A percentile compares a stretch with the other conserved stretches of the same genome.
These are phyloP conservation scores for Alexandromys fortis DNA, from an alignment of 2,113 vertebrate genomes.

Conservation along the genomic window DNA sequence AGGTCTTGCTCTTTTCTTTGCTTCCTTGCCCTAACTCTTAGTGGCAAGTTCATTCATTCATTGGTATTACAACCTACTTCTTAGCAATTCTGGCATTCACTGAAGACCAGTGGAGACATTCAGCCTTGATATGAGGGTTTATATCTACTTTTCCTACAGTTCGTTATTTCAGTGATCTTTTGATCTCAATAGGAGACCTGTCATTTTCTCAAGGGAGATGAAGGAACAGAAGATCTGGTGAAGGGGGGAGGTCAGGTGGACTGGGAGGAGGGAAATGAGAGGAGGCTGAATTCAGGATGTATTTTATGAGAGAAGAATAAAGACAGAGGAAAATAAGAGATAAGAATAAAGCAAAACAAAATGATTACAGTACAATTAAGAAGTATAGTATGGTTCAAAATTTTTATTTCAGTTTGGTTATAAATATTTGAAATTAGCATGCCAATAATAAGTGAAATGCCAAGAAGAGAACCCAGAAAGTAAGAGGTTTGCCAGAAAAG, in stretches of 20 bases:
- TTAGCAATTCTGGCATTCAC: background rate
- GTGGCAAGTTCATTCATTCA: background rate
- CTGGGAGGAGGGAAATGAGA: background rate
- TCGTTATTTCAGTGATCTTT: background rate
- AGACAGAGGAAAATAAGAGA: background rate
- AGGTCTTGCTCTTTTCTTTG: background rate
- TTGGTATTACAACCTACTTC: background rate
- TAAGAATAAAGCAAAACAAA: background rate
- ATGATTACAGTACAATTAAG: background rate
- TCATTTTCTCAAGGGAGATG: background rate
- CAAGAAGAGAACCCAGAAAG: background rate
- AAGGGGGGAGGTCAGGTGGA: fast-evolving
- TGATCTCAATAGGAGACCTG: background rate
- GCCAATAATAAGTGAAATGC: background rate
- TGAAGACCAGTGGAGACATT: background rate
- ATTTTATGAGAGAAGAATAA: background rate
- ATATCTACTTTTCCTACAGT: background rate
- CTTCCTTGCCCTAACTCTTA: background rate
- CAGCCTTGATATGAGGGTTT: background rate
- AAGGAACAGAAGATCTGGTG: background rate
- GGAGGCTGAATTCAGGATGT: background rate
- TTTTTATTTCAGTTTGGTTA: background rate
- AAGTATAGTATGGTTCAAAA: background rate
- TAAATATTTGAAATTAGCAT: slow-evolving; percentile 10
- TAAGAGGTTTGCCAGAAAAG: background rate